These are phyloP conservation scores for Adoxophyes honmai DNA, from an alignment of 1,140 invertebrate genomes.

Conservation along the genomic window DNA sequence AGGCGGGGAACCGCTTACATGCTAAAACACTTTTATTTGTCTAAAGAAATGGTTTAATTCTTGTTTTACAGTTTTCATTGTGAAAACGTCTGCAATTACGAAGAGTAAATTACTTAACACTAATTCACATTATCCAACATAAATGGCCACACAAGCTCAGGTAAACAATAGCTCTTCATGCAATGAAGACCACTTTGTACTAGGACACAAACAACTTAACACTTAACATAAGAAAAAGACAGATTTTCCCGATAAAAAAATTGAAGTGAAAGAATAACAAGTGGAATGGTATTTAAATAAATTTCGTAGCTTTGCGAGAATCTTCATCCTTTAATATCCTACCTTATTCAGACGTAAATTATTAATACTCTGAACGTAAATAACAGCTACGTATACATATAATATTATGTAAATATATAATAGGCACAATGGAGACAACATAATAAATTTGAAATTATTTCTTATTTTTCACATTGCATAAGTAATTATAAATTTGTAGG, in stretches of 20 bases:
- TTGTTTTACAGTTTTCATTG: conserved; percentile 56
- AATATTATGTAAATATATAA: conserved; percentile 16
- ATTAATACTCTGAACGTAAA: conserved; percentile 55
- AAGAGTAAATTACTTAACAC: conserved; percentile 58
- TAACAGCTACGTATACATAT: conserved; percentile 35
- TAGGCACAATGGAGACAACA: conserved; percentile 39
- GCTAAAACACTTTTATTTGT: conserved; percentile 74
- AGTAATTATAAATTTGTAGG: no score
- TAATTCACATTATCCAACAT: conserved; percentile 52
- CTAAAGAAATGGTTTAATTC: conserved; percentile 61
- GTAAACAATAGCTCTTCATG: conserved; percentile 30
- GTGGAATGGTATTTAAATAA: conserved; percentile 48
- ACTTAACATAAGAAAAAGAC: conserved; percentile 27
- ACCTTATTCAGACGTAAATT: conserved; percentile 40
- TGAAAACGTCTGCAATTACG: conserved; percentile 51
- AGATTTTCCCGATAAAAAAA: conserved; percentile 30
- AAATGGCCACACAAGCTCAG: conserved; percentile 68
- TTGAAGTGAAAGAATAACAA: conserved; percentile 65
- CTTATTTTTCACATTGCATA: no score
- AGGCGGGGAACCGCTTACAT: no score
- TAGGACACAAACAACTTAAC: conserved; percentile 50
- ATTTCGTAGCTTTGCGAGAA: conserved; percentile 36
- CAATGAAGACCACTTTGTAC: conserved; percentile 65
- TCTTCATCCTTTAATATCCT: conserved; percentile 41
- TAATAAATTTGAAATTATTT: conserved; percentile 17